These are phyloP conservation scores for Euspilapteryx auroguttella DNA, from an alignment of 2,888 invertebrate species.

Conservation along the genomic window DNA sequence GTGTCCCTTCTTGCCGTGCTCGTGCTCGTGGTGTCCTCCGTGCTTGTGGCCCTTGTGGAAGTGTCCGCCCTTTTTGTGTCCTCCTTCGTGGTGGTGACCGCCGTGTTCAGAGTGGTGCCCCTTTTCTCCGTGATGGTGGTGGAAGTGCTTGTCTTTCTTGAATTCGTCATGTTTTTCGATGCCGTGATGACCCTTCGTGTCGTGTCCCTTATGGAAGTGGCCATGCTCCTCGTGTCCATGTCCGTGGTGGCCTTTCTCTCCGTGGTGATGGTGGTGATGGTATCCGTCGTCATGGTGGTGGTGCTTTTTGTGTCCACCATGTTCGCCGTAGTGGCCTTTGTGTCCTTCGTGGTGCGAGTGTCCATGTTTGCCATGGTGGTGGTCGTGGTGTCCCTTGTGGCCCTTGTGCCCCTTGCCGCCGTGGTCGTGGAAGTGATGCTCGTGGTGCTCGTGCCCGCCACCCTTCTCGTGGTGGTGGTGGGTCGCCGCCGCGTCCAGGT, in stretches of 20 bases:
- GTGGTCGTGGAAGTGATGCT: constrained; percentile 63
- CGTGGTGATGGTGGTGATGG: constrained; percentile 64
- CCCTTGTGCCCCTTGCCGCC: constrained; percentile 70
- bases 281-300: constrained; percentile 68
- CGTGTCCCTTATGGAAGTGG: constrained; percentile 79
- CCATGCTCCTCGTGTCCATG: constrained; percentile 59
- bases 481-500: constrained; percentile 55
- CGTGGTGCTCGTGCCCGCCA: constrained; percentile 65
- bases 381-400: constrained; percentile 67
- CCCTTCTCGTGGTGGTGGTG: constrained; percentile 44
- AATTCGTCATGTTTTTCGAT: constrained; percentile 81
- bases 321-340: constrained; percentile 61
- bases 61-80: constrained; percentile 78
- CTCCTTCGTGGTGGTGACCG: constrained; percentile 74
- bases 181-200: constrained; percentile 82
- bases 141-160: constrained; percentile 84
- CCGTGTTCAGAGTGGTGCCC: constrained; percentile 79
- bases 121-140: constrained; percentile 78
- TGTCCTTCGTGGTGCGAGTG: constrained; percentile 70
- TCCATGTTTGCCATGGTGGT: constrained; percentile 68
- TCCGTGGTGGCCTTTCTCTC: constrained; percentile 66
- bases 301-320: constrained; percentile 65
- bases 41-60: constrained; percentile 79
- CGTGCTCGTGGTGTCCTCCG: constrained; percentile 73
- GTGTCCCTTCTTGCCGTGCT: constrained; percentile 77